Base-by-base conservation (phyloP, 2,113 vertebrate genomes). In the Anarrhichthys ocellatus region DNA sequence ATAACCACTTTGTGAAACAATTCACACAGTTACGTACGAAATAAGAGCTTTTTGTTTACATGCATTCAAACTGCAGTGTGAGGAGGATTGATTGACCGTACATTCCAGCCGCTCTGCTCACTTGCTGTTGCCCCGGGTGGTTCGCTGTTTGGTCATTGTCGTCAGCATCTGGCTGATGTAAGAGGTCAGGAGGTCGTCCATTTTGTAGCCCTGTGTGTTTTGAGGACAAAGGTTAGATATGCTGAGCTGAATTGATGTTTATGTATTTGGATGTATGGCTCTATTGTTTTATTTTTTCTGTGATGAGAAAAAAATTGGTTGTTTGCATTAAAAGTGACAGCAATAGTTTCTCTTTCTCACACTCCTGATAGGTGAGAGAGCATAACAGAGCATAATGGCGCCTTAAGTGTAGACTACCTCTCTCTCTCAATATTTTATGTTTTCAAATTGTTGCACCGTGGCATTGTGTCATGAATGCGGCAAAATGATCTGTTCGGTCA, bases 151-250 rank as follows among this genome's bases (percentile, higher is more conserved):
- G 91, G 96, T 99, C 98, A 99, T 97, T n/a, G 96, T 96, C 1
- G 98, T 98, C 80, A 99, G 87, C 98, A 99, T 99, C 96, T 99
- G 98, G 93, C 98, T 99, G 93, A 99, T 99, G 93, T 98, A 99
- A 0, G 98, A 99, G n/a, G 98, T 99, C 91, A 98, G 81, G 69
- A 99, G 97, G 90, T 99, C 98, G 24, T 99, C 98, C 98, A 99
- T 99, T 93, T 99, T 99, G 95, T 99, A 99, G 69, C 98, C 98
- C 98, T 99, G 94, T 48, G 50, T 48, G 38, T 32, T 20, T 27
- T 0, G 9, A n/a, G 74, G 56, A 65, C 42, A 77, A 46, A 84
- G 48, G 17, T 81, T 42, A 72, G 44, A 62, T 8, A 27, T 9
- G 7, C 27, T 9, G 59, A 7, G 15, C 5, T 24, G 22, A 14